Conservation (phyloP, 2,888 invertebrate genomes). For the Hyppa rectilinea region DNA sequence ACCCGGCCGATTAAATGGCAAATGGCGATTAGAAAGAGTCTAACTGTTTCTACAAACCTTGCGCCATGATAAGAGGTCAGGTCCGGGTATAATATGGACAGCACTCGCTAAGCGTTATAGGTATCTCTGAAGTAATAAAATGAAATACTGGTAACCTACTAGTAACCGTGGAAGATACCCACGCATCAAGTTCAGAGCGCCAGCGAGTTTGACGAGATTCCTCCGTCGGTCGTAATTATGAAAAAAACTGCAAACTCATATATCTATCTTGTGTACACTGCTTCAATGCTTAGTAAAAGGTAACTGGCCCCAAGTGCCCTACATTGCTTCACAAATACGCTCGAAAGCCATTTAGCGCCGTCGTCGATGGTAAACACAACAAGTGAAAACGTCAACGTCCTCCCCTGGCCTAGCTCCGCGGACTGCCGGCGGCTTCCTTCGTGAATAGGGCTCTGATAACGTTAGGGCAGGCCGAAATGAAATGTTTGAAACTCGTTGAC, state of each 20-base stretch:
- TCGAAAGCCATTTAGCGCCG: neutral
- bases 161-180: neutral
- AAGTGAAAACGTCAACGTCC: too few relatives aligned
- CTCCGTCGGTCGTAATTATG: too few relatives aligned
- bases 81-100: neutral
- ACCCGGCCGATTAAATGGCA: neutral
- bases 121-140: neutral
- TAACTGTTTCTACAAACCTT: neutral
- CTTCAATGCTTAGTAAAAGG: neutral
- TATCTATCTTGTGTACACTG: neutral
- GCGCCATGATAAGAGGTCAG: neutral
- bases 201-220: neutral
- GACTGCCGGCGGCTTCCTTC: too few relatives aligned
- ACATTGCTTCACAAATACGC: constrained; percentile 14
- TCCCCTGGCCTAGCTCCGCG: too few relatives aligned
- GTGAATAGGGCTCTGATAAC: neutral
- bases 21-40: neutral
- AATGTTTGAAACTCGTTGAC: constrained; percentile 7
- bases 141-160: neutral
- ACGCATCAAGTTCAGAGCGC: neutral
- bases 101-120: neutral
- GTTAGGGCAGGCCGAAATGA: neutral
- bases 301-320: constrained; percentile 15
- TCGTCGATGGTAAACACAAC: neutral
- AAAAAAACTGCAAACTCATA: too few relatives aligned